Percentiles rank a stretch among this genome's conserved stretches.
These are phyloP conservation scores for Brachypodius melanocephalos DNA, from an alignment of 2,113 vertebrate genomes.

Conservation along the genomic window DNA sequence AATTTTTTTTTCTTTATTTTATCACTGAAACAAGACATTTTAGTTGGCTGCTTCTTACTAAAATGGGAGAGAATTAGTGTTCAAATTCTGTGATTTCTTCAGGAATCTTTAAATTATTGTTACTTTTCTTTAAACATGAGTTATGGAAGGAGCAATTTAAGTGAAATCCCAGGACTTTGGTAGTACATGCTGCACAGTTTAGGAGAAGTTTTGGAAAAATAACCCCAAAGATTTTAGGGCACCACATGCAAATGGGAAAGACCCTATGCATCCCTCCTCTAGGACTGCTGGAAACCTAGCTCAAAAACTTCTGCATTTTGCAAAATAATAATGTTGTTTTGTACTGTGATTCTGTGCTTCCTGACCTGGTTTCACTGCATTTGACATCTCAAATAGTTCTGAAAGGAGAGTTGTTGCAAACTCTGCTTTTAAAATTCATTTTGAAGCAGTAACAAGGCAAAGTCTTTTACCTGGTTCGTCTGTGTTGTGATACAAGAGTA, in stretches of 20 bases:
- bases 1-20: background rate
- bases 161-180: background rate
- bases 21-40: background rate
- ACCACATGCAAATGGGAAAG: background rate
- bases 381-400: background rate
- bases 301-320: background rate
- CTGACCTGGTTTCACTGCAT: background rate
- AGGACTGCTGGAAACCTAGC: background rate
- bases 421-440: background rate
- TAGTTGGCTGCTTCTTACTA: background rate
- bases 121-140: background rate
- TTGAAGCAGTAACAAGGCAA: background rate
- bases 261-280: background rate
- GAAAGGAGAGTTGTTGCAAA: background rate
- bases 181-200: background rate
- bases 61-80: background rate
- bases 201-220: background rate
- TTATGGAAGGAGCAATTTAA: background rate
- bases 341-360: background rate
- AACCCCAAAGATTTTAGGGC: background rate
- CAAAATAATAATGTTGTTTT: background rate
- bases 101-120: background rate
- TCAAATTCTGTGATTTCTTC: background rate
- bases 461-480: background rate
- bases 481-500: background rate